Base-by-base conservation (phyloP, 2,113 vertebrate species). In the Junco hyemalis region DNA sequence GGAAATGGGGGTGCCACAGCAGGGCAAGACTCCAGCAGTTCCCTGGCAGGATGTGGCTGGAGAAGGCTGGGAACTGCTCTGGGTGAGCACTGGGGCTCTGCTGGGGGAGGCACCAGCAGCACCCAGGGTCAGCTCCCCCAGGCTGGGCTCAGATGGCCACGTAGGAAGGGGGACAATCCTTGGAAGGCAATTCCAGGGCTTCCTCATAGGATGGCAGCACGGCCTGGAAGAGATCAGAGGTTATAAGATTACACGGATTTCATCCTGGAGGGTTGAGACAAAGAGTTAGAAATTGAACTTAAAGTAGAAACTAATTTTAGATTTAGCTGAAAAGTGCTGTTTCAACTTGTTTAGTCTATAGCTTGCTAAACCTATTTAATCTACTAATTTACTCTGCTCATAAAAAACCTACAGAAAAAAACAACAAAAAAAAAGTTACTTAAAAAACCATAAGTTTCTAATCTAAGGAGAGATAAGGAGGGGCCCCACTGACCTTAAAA, bases 161-260 rank as follows among this genome's bases (percentile, higher is more conserved):
- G 21, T 98, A 98, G 2, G 97, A 96, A 2, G 98, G 98, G 9
- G 97, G 97, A 0, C 7, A 85, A 25, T 90, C 95, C 94, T 98
- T 98, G 83, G 78, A 19, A 36, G 98, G 97, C 94, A 98, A n/a
- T 90, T 97, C 97, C 81, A 98, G 29, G 5, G 98, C 98, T 92
- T 99, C 98, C 47, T 98, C 98, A 1, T 98, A 98, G 3, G 98
- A 98, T 0, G 98, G 98, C 93, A 98, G 96, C 65, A 84, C 71
- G 35, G 90, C 96, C 98, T 98, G 94, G 54, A 96, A 88, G 73
- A 90, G 74, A 87, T 2, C 23, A 3, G 5, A 5, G 53, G 33
- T 50, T 29, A 6, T 14, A 33, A 47, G 42, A 24, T 42, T 33
- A 8, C 60, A n/a, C 60, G 54, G 38, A 7, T 9, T 44, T 3